Evolutionary conservation across 2,888 invertebrate genomes (phyloP), one percentile per base, ranked within the genome.

Genomic region (Epicampocera succincta): DNA sequence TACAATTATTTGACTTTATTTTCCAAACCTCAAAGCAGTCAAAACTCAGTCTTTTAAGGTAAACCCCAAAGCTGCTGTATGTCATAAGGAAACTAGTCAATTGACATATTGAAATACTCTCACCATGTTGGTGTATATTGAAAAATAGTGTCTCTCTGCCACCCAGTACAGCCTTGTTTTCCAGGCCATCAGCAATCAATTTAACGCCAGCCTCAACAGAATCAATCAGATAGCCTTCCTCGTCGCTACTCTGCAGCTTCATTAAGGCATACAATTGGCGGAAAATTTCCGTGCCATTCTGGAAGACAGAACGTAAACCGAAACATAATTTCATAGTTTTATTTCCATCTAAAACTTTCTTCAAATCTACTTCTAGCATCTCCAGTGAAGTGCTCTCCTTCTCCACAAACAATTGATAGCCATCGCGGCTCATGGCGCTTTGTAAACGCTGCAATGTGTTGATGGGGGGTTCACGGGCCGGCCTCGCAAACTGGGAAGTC

Each of bases 211-310:
- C 92, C 87, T 95, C 95, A 0, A 95, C 93, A 11, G 95, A 95
- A 86, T 94, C 93, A 13, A 95, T 93, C 19, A 94, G 91, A 85
- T 93, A 94, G 1, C 92, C 91, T 38, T 91, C 90, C 46, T 84
- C 75, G 48, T 83, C 72, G 3, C 85, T 84, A 63, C 85, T 83
- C 85, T 94, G 94, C 0, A 92, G 90, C 2, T 92, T 91, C 95
- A 95, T 95, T 65, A 94, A 88, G 0, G 93, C 92, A 90, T 95
- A 95, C 1, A 95, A 91, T 73, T 93, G 93, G 0, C 94, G 93
- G 87, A 95, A 95, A 50, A 95, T 93, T 6, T 95, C 95, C 2
- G 95, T 95, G 6, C 95, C 95, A 87, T 95, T 95, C 94, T 94
- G 19, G 15, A 74, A 60, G 17, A 12, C 58, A 72, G 38, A 40